A percentile compares a stretch with the other conserved stretches of the same genome.
Conservation (phyloP, 2,113 vertebrate species). For the Neolamprologus variostigma region DNA sequence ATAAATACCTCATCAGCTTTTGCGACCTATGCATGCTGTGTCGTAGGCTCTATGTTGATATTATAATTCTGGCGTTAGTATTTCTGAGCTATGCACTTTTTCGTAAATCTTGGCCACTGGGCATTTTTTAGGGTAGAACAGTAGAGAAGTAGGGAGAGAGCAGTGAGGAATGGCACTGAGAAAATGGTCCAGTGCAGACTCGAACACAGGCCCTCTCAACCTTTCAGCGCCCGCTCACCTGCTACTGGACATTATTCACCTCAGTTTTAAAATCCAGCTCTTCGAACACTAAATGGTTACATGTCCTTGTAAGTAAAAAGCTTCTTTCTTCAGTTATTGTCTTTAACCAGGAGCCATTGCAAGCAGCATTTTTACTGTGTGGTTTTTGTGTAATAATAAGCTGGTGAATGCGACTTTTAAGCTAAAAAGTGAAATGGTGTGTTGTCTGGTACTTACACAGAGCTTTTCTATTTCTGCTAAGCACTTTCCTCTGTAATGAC, state of each 20-base stretch:
- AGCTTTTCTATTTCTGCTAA: not conserved
- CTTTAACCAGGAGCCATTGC: not conserved
- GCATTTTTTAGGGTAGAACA: not conserved
- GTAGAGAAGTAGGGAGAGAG: not conserved
- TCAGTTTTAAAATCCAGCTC: not conserved
- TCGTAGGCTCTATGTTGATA: not conserved
- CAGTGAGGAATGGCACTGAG: not conserved
- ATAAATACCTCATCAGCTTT: not conserved
- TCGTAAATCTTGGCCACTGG: not conserved
- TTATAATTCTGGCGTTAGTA: not conserved
- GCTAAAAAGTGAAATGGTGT: not conserved
- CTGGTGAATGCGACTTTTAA: not conserved
- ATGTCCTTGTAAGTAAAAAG: slow-evolving; percentile 20
- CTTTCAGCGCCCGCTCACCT: not conserved
- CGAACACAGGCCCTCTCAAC: not conserved
- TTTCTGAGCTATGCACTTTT: not conserved
- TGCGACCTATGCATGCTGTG: not conserved
- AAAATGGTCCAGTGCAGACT: not conserved
- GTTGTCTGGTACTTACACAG: not conserved
- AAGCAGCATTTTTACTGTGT: not conserved
- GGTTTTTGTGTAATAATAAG: not conserved
- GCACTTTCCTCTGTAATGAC: not conserved
- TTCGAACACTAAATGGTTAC: not conserved
- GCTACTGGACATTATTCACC: not conserved
- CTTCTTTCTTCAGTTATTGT: not conserved